A percentile compares a stretch with the other conserved stretches of the same genome.
Evolutionary conservation across 2,797 vertebrate genomes (phyloP).

Genomic region (Liparis tanakae): DNA sequence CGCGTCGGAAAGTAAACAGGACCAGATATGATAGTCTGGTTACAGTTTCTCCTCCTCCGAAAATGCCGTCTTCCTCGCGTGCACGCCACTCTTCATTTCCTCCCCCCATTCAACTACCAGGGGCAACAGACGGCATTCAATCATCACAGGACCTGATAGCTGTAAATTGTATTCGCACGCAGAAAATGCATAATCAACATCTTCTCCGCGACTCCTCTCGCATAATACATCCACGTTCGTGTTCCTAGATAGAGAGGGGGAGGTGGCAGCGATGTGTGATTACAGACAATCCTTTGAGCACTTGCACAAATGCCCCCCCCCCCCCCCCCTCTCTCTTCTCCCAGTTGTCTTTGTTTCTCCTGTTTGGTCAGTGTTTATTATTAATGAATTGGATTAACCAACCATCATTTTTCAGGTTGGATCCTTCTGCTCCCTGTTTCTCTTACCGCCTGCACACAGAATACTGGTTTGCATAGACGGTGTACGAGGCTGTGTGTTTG

Average conservation of each 20-base stretch:
- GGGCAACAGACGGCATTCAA: slow-evolving; percentile 73
- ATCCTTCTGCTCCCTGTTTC: slow-evolving; percentile 21
- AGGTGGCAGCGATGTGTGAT: slow-evolving; percentile 49
- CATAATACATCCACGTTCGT: slow-evolving; percentile 70
- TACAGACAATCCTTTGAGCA: slow-evolving; percentile 49
- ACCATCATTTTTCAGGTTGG: slow-evolving; percentile 28
- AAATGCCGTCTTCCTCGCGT: slow-evolving; percentile 47
- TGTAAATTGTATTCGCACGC: slow-evolving; percentile 74
- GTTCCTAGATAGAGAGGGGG: slow-evolving; percentile 36
- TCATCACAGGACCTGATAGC: slow-evolving; percentile 75
- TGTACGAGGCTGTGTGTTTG: slow-evolving; percentile 36
- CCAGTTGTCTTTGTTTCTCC: slow-evolving; percentile 41
- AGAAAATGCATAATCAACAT: slow-evolving; percentile 78
- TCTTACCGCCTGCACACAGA: slow-evolving; percentile 1
- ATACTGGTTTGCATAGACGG: slow-evolving; percentile 40
- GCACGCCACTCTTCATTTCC: slow-evolving; percentile 70
- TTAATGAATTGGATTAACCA: slow-evolving; percentile 41
- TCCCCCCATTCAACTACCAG: slow-evolving; percentile 65
- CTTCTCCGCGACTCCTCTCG: slow-evolving; percentile 66
- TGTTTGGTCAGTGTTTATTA: slow-evolving; percentile 63
- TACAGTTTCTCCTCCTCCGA: slow-evolving; percentile 47
- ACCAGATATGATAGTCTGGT: slow-evolving; percentile 65
- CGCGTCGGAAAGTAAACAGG: slow-evolving; percentile 69
- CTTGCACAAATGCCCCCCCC: slow-evolving; percentile 43
- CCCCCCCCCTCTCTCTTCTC: slow-evolving; percentile 2